Evolutionary conservation across 1,140 invertebrate species (phyloP).

Genomic region (Pseudomyrmex pallidus): DNA sequence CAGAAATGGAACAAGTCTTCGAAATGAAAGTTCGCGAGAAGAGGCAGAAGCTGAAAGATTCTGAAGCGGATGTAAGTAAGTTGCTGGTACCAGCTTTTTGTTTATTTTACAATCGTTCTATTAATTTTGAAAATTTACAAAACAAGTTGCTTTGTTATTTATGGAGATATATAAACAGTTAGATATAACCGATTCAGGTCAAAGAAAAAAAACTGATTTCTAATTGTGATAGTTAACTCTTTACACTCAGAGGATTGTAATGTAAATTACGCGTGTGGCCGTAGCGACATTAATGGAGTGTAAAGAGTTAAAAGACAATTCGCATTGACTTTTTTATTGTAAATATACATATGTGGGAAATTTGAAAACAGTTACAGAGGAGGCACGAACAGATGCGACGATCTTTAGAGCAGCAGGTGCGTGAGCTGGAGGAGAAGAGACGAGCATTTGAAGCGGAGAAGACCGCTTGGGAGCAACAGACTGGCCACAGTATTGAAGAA

Average conservation of each 20-base stretch:
- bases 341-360: neutral
- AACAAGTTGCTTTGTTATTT: too few relatives aligned
- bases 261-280: too few relatives aligned
- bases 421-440: conserved; percentile 96
- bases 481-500: conserved; percentile 94
- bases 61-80: conserved; percentile 92
- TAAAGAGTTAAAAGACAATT: neutral
- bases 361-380: conserved; percentile 86
- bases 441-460: conserved; percentile 95
- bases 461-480: conserved; percentile 94
- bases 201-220: too few relatives aligned
- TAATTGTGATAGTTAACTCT: too few relatives aligned
- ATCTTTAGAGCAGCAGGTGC: conserved; percentile 92
- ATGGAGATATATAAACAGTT: too few relatives aligned
- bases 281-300: neutral
- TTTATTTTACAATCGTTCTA: neutral
- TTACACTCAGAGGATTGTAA: too few relatives aligned
- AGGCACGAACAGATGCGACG: conserved; percentile 90
- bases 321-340: neutral
- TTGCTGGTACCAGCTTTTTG: neutral
- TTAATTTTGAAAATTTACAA: too few relatives aligned
- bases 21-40: conserved; percentile 95
- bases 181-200: too few relatives aligned
- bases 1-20: conserved; percentile 98
- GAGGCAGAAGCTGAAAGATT: conserved; percentile 96